phyloP scores from a whole-genome alignment of 2,797 vertebrate genomes.

The Enteromius paludinosus region DNA sequence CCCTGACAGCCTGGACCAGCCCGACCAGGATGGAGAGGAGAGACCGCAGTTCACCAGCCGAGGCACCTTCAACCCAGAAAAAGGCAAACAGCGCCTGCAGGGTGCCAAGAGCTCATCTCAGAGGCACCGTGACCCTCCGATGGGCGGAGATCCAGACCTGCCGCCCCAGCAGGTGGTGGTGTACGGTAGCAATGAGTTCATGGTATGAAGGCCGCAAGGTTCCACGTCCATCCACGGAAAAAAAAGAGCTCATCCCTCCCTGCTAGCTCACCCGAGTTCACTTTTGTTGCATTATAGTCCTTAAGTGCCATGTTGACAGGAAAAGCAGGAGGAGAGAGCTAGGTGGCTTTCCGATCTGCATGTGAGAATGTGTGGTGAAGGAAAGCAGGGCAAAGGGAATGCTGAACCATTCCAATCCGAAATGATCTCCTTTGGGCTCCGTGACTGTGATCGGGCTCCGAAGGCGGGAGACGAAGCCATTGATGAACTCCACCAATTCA shows the following conservation, averaged over 20 bases:
- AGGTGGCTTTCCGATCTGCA: constrained; percentile 52
- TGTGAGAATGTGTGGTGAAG: constrained; percentile 44
- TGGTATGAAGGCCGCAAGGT: constrained; percentile 86
- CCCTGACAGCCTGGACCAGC: constrained; percentile 64
- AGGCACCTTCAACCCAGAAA: constrained; percentile 93
- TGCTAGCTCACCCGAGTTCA: constrained; percentile 2
- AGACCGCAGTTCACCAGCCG: constrained; percentile 88
- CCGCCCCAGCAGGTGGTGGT: constrained; percentile 83
- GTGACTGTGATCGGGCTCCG: constrained; percentile 47
- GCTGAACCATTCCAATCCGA: constrained; percentile 59
- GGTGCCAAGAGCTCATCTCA: constrained; percentile 83
- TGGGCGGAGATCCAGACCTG: constrained; percentile 79
- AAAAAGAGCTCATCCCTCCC: constrained; percentile 16
- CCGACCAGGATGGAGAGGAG: constrained; percentile 78
- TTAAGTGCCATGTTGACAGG: constrained; percentile 69
- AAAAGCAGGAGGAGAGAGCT: constrained; percentile 45
- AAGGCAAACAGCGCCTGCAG: constrained; percentile 93
- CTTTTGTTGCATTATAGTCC: constrained; percentile 62
- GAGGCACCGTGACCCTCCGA: constrained; percentile 81
- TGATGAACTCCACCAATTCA: constrained; percentile 63
- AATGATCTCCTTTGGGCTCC: constrained; percentile 56
- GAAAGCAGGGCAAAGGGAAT: constrained; percentile 75
- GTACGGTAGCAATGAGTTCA: constrained; percentile 95
- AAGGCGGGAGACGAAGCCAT: constrained; percentile 60
- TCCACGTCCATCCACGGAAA: constrained; percentile 60